phyloP scores from a whole-genome alignment of 2,113 vertebrate genomes.

The Panthera tigris region DNA sequence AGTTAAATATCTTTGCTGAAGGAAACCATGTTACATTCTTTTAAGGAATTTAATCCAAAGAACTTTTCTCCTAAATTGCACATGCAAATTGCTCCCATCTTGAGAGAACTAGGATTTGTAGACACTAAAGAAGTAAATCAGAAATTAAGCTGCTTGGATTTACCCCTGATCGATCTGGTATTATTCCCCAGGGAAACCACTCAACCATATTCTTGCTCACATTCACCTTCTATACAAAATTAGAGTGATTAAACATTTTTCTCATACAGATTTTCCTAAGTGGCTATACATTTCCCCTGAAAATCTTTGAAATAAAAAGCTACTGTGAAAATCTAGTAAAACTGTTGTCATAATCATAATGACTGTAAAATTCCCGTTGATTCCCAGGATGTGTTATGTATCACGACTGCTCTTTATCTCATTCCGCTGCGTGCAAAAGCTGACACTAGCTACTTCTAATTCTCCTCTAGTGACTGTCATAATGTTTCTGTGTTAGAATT shows the following conservation, averaged over 20 bases:
- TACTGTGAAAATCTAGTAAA: slow-evolving; percentile 56
- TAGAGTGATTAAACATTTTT: slow-evolving; percentile 6
- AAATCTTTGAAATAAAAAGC: slow-evolving; percentile 66
- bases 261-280: slow-evolving; percentile 44
- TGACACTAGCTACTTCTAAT: slow-evolving; percentile 57
- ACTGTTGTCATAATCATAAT: slow-evolving; percentile 56
- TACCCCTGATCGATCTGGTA: slow-evolving; percentile 51
- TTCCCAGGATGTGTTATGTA: slow-evolving; percentile 21
- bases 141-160: slow-evolving; percentile 66
- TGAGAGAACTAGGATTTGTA: slow-evolving; percentile 68
- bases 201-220: slow-evolving; percentile 44
- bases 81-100: slow-evolving; percentile 59
- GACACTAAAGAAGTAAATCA: slow-evolving; percentile 65
- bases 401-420: slow-evolving; percentile 53
- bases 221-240: slow-evolving; percentile 52
- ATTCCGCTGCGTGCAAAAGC: background rate
- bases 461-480: slow-evolving; percentile 56
- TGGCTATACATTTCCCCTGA: slow-evolving; percentile 33
- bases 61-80: slow-evolving; percentile 53
- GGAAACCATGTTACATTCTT: background rate
- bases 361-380: slow-evolving; percentile 52
- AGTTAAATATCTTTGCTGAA: slow-evolving; percentile 38
- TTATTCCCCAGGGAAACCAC: slow-evolving; percentile 36
- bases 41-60: slow-evolving; percentile 39
- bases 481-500: slow-evolving; percentile 61